Conservation (phyloP, 2,797 vertebrate genomes). For the Falco naumanni region DNA sequence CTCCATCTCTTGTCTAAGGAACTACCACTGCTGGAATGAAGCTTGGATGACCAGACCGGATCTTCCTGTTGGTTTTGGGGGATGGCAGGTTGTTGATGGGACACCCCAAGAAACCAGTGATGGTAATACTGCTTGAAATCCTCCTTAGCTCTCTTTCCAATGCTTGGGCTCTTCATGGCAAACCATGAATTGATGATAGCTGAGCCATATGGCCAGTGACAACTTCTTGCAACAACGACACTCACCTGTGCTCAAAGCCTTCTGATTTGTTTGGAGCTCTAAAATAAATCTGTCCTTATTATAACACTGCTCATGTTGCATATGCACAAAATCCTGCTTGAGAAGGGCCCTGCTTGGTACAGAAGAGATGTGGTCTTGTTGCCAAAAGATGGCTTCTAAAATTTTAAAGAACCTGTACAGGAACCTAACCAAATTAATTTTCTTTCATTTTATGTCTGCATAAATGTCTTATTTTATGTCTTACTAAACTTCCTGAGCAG, state of each 20-base stretch:
- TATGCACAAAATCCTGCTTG: background rate
- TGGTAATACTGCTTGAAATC: slow-evolving; percentile 73
- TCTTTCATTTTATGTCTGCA: background rate
- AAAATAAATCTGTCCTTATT: background rate
- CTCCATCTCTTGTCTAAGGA: slow-evolving; percentile 80
- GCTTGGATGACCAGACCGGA: slow-evolving; percentile 96
- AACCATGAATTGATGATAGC: background rate
- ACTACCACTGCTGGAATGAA: slow-evolving; percentile 98
- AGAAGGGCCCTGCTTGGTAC: background rate
- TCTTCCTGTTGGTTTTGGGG: slow-evolving; percentile 91
- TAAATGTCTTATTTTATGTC: too few species aligned
- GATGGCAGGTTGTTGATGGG: slow-evolving; percentile 95
- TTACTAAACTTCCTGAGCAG: background rate
- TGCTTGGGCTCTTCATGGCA: background rate
- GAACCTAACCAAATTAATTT: background rate
- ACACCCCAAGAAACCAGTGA: slow-evolving; percentile 98
- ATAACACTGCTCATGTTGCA: background rate
- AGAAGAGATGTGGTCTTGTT: background rate
- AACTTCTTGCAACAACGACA: background rate
- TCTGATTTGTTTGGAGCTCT: background rate
- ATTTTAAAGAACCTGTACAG: background rate
- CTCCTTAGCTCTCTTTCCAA: background rate
- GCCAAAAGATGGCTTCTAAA: background rate
- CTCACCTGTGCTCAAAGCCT: background rate
- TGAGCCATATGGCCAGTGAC: background rate